Evolutionary conservation across 2,113 vertebrate genomes (phyloP), one percentile per base, ranked within the genome.

Genomic region (Cinclus cinclus): DNA sequence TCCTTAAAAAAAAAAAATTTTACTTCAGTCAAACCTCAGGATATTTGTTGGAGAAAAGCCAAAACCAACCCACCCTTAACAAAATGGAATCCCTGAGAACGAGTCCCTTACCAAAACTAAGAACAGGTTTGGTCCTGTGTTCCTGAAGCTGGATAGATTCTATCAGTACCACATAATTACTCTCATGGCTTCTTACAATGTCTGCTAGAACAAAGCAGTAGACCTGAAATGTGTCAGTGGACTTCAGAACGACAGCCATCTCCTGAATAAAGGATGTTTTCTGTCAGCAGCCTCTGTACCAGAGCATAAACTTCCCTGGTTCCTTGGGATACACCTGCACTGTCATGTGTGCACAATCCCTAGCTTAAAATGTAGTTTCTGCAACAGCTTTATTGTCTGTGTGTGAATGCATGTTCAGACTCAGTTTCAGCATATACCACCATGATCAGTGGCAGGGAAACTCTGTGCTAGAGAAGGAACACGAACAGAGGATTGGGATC

Each of bases 61-160:
- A 93, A 96, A 95, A 92, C 21, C 53, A 94, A 93, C 73, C 52
- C 64, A 93, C 44, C 44, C 71, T 89, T 75, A 81, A 92, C 18
- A 93, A 95, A 90, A 90, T 39, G 49, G 88, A 93, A 90, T 83
- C 83, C 62, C 52, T 90, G 86, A 94, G 89, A 95, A 94, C 1
- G 2, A 83, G 74, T 71, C 55, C 37, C 24, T 77, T 83, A 46
- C 55, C 79, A 73, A 90, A 93, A 92, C 59, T 49, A 87, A 77
- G 63, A 88, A 88, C 94, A 92, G 50, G 89, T 93, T 90, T 75
- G 46, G 52, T 92, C 92, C 89, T 96, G 91, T 69, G 42, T 8
- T 90, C 47, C 35, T 68, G 67, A 80, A 80, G 76, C 63, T 83
- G 79, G 75, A 41, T 52, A 85, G 94, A 96, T 96, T 95, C 85